These are phyloP conservation scores for Hemithea aestivaria DNA, from an alignment of 2,888 invertebrate genomes.

Conservation along the genomic window DNA sequence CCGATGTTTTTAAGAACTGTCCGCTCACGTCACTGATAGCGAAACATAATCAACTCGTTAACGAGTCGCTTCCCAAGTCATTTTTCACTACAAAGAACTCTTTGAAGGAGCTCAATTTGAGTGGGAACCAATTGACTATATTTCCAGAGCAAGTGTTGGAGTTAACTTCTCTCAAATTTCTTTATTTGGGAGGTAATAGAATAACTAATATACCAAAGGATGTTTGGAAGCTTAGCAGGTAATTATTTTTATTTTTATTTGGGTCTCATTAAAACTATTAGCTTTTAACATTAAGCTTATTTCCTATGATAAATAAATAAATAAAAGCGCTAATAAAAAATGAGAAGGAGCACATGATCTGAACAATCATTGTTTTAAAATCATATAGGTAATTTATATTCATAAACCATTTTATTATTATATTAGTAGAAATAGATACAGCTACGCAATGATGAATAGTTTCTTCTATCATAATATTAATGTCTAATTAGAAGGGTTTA, in stretches of 20 bases:
- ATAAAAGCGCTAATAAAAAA: too few species aligned
- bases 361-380: too few species aligned
- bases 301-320: too few species aligned
- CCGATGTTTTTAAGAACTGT: constrained; percentile 87
- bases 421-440: too few species aligned
- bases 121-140: constrained; percentile 90
- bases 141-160: constrained; percentile 94
- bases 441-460: too few species aligned
- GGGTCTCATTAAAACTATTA: too few species aligned
- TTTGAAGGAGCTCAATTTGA: constrained; percentile 93
- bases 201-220: constrained; percentile 89
- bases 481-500: too few species aligned
- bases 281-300: too few species aligned
- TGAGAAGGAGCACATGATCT: too few species aligned
- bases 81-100: constrained; percentile 81
- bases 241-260: constrained; percentile 19
- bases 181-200: constrained; percentile 94
- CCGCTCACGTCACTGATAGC: constrained; percentile 89
- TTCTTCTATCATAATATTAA: too few species aligned
- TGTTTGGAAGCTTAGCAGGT: constrained; percentile 80
- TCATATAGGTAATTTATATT: too few species aligned
- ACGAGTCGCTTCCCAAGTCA: constrained; percentile 92
- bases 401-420: too few species aligned
- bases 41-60: constrained; percentile 92
- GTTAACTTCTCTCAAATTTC: constrained; percentile 85